Conservation (phyloP, 2,888 invertebrate genomes). For the Zeuzera pyrina region DNA sequence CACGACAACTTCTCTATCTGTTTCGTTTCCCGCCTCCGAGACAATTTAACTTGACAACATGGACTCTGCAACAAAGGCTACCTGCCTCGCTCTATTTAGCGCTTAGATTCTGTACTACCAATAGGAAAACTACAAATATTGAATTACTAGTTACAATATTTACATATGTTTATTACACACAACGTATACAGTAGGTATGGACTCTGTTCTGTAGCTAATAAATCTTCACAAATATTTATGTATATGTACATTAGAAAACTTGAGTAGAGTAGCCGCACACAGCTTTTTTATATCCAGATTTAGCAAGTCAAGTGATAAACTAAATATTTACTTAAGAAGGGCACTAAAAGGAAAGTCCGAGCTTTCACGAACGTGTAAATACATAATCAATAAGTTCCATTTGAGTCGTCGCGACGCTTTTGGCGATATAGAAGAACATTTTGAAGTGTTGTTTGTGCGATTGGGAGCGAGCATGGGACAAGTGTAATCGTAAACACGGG, state of each 20-base stretch:
- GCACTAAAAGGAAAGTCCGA: slow-evolving; percentile 40
- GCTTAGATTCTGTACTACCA: slow-evolving; percentile 30
- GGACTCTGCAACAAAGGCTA: slow-evolving; percentile 54
- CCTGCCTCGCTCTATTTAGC: slow-evolving; percentile 55
- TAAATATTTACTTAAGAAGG: slow-evolving; percentile 37
- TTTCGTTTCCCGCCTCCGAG: slow-evolving; percentile 64
- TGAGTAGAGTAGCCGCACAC: too few relatives aligned
- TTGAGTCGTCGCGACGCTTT: slow-evolving; percentile 39
- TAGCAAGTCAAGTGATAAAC: slow-evolving; percentile 23
- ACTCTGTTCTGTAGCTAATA: too few relatives aligned
- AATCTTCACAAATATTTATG: too few relatives aligned
- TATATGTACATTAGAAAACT: too few relatives aligned
- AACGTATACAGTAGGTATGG: too few relatives aligned
- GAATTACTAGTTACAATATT: slow-evolving; percentile 12
- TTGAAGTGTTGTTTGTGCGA: slow-evolving; percentile 55
- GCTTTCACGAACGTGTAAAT: slow-evolving; percentile 50
- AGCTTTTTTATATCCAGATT: too few relatives aligned
- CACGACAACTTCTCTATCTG: slow-evolving; percentile 63
- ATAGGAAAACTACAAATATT: slow-evolving; percentile 35
- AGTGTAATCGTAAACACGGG: slow-evolving; percentile 64
- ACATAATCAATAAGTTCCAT: slow-evolving; percentile 36
- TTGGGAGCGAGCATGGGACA: slow-evolving; percentile 53
- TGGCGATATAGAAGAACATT: slow-evolving; percentile 49
- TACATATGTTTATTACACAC: neutral
- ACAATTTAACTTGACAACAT: slow-evolving; percentile 70